A percentile compares a stretch with the other conserved stretches of the same genome.
Conservation (phyloP, 2,888 invertebrate genomes). For the Oligia strigilis region DNA sequence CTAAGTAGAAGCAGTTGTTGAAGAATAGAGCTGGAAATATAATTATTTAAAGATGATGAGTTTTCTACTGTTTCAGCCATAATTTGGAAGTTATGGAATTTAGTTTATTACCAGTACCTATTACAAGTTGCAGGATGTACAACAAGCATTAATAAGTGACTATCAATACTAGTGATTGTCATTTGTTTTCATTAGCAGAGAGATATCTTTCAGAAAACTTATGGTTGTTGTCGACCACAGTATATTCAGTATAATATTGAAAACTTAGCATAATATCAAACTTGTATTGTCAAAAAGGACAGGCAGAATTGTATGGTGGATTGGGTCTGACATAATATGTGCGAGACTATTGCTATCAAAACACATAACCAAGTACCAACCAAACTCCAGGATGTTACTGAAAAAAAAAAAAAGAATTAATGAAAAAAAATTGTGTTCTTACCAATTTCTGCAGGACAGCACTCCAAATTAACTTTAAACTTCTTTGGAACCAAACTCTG, state of each 20-base stretch:
- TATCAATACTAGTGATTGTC: neutral
- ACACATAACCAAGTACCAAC: neutral
- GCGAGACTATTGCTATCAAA: neutral
- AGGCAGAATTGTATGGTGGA: neutral
- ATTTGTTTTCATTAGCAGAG: neutral
- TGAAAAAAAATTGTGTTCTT: constrained; percentile 43
- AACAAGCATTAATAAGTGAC: neutral
- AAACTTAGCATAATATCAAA: neutral
- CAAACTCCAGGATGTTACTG: neutral
- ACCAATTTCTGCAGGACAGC: constrained; percentile 88
- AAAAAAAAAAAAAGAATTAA: neutral
- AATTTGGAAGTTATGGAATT: neutral
- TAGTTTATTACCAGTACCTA: neutral
- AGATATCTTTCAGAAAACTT: neutral
- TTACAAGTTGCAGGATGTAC: neutral
- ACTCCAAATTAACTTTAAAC: constrained; percentile 84
- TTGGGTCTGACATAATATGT: neutral
- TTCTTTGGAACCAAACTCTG: constrained; percentile 85
- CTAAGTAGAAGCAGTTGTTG: constrained; percentile 89
- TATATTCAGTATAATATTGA: no score
- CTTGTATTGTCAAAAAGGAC: neutral
- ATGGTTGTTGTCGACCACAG: neutral
- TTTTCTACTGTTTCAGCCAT: neutral
- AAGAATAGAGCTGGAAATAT: constrained; percentile 85
- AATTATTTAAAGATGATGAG: neutral